Base-by-base conservation (phyloP, 2,113 vertebrate species). In the Edolisoma coerulescens region DNA sequence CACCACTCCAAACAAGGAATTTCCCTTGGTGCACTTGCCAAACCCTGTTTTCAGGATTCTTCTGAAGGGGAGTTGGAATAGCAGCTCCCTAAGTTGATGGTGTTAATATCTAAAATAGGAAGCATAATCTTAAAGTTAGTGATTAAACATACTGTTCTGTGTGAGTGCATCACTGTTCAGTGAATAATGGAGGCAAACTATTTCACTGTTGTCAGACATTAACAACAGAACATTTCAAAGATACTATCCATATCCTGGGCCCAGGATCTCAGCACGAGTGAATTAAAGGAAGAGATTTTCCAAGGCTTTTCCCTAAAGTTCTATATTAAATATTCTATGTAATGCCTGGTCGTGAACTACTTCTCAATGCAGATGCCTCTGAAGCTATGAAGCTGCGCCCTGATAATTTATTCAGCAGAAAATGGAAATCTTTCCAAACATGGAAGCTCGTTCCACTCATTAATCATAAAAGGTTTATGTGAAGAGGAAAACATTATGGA, bases 401-500 rank as follows among this genome's bases (percentile, higher is more conserved):
- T 88, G 67, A 89, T 92, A 90, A 94, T 85, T 95, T 94, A 90
- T 87, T 94, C 75, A 79, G 32, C 63, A 89, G 90, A 93, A 96
- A 96, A 93, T 52, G 74, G 44, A 96, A 85, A 63, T 76, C 49
- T 92, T 76, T 76, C 50, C 53, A 95, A 92, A 93, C 73, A 81
- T 81, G 57, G 71, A 81, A 75, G 75, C 35, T 54, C 74, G 78
- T 76, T 90, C 61, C 42, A 78, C 53, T 88, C 69, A 89, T 95
- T 95, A 92, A 86, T 95, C 84, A 92, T 86, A 88, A 83, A 89
- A 87, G 68, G 61, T 73, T 94, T 95, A 80, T 74, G 52, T 37
- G 91, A 96, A 86, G 57, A 83, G 61, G 49, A 93, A 96, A 95
- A 94, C 47, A 93, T 95, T 92, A 93, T 47, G 89, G 45, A 94